phyloP scores from a whole-genome alignment of 2,113 vertebrate genomes.

The Stomatorhinus ivindoensis region DNA sequence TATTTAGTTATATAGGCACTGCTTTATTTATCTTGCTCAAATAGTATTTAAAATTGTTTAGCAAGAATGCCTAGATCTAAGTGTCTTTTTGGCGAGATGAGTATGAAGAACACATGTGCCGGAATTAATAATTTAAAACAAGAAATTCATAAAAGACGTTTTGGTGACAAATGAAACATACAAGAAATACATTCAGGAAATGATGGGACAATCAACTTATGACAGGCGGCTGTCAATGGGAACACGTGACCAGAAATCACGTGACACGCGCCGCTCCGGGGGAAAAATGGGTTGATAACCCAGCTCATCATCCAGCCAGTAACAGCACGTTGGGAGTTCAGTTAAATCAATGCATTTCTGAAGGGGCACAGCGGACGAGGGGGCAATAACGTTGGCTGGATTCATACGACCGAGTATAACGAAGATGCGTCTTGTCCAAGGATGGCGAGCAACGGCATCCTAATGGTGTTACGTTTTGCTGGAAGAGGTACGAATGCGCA shows the following conservation, averaged over 20 bases:
- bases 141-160: neutral
- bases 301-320: neutral
- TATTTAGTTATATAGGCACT: neutral
- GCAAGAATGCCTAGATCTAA: neutral
- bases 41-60: neutral
- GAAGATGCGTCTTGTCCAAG: neutral
- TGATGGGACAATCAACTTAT: neutral
- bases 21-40: neutral
- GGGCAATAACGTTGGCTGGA: neutral
- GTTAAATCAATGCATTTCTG: neutral
- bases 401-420: neutral
- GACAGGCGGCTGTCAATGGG: neutral
- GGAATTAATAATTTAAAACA: neutral
- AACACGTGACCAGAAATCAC: slow-evolving; percentile 44
- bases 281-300: neutral
- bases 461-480: neutral
- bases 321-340: slow-evolving; percentile 21
- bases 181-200: neutral
- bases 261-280: slow-evolving; percentile 37
- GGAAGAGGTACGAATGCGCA: neutral
- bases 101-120: neutral
- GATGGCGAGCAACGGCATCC: neutral
- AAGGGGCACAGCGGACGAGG: neutral
- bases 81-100: neutral
- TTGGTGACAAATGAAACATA: neutral